A percentile compares a stretch with the other conserved stretches of the same genome.
Evolutionary conservation across 2,113 vertebrate genomes (phyloP).

Genomic region (Otocyon megalotis): DNA sequence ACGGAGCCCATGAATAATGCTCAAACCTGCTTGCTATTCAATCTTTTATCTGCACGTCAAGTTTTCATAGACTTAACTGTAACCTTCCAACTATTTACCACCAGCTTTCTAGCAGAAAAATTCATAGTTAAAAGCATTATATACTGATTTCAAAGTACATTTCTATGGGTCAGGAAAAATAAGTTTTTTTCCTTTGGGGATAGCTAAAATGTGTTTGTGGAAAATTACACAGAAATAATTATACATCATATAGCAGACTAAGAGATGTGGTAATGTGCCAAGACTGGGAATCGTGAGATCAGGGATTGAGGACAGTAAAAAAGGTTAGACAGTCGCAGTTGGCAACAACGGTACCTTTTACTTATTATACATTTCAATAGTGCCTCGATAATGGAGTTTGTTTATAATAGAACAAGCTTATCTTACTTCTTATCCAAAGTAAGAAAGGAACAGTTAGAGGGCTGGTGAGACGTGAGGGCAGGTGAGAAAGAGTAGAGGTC

Average conservation of each 20-base stretch:
- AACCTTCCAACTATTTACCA: constrained; percentile 57
- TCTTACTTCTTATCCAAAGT: not conserved
- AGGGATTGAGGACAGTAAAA: not conserved
- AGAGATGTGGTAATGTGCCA: not conserved
- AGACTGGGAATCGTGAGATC: not conserved
- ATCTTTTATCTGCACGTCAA: constrained; percentile 71
- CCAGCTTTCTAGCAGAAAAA: constrained; percentile 34
- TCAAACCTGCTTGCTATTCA: constrained; percentile 63
- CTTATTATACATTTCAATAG: not conserved
- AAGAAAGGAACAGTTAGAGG: not conserved
- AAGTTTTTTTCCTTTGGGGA: not conserved
- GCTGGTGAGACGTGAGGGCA: not conserved
- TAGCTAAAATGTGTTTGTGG: not conserved
- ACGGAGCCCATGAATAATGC: constrained; percentile 42
- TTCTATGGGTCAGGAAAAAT: not conserved
- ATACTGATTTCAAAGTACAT: not conserved
- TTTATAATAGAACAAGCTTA: not conserved
- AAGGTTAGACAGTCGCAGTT: not conserved
- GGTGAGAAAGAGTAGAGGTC: not conserved
- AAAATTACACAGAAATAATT: constrained; percentile 28
- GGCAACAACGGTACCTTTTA: not conserved
- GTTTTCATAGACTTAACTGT: constrained; percentile 67
- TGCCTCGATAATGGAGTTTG: not conserved
- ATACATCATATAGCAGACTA: not conserved
- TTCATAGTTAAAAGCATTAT: not conserved